These are phyloP conservation scores for Nemotelus nigrinus DNA, from an alignment of 2,888 invertebrate species.

Conservation along the genomic window DNA sequence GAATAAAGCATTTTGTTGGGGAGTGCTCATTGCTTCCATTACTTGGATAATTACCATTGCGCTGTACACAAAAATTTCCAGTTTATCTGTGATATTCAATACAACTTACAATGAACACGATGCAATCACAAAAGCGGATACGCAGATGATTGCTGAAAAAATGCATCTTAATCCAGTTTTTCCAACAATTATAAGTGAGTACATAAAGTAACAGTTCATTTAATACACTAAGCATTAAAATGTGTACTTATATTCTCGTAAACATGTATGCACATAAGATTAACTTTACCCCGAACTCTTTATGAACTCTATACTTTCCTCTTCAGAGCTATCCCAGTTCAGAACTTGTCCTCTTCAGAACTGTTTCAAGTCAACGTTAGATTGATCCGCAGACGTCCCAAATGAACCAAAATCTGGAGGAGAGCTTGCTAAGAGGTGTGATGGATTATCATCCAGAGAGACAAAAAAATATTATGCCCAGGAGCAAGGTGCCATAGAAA, in stretches of 20 bases:
- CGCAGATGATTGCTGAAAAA: neutral
- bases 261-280: too few relatives aligned
- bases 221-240: constrained; percentile 17
- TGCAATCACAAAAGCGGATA: neutral
- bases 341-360: too few relatives aligned
- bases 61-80: constrained; percentile 67
- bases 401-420: too few relatives aligned
- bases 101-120: neutral
- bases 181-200: constrained; percentile 42
- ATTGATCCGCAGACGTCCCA: too few relatives aligned
- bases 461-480: too few relatives aligned
- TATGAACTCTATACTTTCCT: too few relatives aligned
- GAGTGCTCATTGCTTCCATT: constrained; percentile 76
- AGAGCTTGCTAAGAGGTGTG: too few relatives aligned
- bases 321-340: too few relatives aligned
- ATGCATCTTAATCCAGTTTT: constrained; percentile 30
- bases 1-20: constrained; percentile 71
- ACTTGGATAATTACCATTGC: constrained; percentile 80
- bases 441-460: too few relatives aligned
- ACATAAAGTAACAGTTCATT: neutral
- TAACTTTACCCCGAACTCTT: too few relatives aligned
- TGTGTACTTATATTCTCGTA: constrained; percentile 21
- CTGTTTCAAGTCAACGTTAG: too few relatives aligned
- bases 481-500: too few relatives aligned
- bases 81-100: constrained; percentile 30